A percentile compares a stretch with the other conserved stretches of the same genome.
Evolutionary conservation across 2,113 vertebrate species (phyloP).

Genomic region (Scopus umbretta): DNA sequence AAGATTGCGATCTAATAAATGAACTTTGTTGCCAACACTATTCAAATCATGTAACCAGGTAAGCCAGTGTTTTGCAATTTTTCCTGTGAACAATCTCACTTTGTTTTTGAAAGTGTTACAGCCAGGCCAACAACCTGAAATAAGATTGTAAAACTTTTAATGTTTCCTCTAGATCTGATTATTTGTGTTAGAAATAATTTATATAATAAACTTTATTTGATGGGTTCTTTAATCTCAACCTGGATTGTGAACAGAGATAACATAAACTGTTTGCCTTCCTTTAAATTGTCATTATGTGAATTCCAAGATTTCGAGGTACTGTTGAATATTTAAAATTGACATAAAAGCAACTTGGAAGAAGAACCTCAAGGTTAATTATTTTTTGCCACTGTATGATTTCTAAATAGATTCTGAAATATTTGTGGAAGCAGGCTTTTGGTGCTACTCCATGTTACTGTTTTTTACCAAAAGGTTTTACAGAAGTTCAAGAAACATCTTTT

Average conservation of each 20-base stretch:
- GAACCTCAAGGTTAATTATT: neutral
- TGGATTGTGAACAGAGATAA: neutral
- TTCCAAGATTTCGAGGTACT: neutral
- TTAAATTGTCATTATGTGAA: neutral
- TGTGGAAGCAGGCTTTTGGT: neutral
- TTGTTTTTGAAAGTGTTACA: neutral
- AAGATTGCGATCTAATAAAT: constrained; percentile 80
- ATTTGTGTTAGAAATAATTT: neutral
- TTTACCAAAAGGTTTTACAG: neutral
- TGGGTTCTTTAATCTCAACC: neutral
- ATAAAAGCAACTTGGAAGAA: neutral
- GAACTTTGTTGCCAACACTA: constrained; percentile 80
- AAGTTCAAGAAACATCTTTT: neutral
- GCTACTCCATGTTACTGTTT: neutral
- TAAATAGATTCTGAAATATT: neutral
- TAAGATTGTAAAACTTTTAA: neutral
- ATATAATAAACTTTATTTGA: neutral
- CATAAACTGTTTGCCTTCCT: neutral
- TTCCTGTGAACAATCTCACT: neutral
- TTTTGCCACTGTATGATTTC: neutral
- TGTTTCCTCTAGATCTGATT: neutral
- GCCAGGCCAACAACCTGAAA: neutral
- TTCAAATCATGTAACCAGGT: constrained; percentile 68
- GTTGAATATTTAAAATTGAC: neutral
- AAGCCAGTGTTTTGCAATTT: neutral